Percentiles rank a stretch among this genome's conserved stretches.
Evolutionary conservation across 2,113 vertebrate species (phyloP).

Genomic region (Numida meleagris): DNA sequence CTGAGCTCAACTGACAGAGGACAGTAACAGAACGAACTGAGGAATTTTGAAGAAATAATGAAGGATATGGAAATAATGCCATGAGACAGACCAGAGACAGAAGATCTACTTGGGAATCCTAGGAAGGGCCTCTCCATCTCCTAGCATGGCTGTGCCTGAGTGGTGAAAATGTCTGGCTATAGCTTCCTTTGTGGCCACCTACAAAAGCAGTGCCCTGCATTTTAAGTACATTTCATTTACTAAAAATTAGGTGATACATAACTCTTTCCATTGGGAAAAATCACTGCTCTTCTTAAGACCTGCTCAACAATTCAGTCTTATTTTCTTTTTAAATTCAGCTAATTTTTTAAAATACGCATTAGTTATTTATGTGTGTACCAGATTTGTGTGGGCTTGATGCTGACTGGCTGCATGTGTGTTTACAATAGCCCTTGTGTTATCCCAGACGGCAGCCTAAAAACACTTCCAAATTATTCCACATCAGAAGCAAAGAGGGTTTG

Average conservation of each 20-base stretch:
- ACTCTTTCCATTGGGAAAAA: neutral
- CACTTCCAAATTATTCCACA: constrained; percentile 51
- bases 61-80: neutral
- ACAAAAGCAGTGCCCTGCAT: neutral
- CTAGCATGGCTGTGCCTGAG: no score
- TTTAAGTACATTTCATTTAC: neutral
- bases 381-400: constrained; percentile 48
- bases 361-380: neutral
- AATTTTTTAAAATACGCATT: neutral
- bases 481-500: constrained; percentile 44
- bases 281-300: neutral
- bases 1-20: neutral
- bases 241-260: neutral
- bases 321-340: neutral
- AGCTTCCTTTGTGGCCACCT: no score
- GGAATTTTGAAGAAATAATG: neutral
- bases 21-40: neutral
- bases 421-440: constrained; percentile 39
- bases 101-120: no score
- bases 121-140: no score
- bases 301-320: neutral
- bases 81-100: no score
- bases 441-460: constrained; percentile 49
- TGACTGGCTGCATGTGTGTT: constrained; percentile 4
- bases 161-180: no score